Base-by-base conservation (phyloP, 2,888 invertebrate species). In the Stomorhina lunata region DNA sequence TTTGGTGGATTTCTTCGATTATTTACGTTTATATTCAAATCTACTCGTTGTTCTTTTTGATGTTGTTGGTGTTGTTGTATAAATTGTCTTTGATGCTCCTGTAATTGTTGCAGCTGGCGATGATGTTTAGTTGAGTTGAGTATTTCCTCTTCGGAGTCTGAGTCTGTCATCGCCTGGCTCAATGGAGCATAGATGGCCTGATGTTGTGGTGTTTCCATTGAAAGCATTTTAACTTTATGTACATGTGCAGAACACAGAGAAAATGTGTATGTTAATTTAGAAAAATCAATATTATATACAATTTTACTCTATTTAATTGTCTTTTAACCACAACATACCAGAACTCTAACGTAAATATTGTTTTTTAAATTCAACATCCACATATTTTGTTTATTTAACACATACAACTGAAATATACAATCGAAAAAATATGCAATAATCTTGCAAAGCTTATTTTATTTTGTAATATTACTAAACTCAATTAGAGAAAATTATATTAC, bases 151-250 rank as follows among this genome's bases (percentile, higher is more conserved):
- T 86, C 85, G 2, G 85, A 81, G 61, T 95, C 95, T 0, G 95
- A 95, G 90, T 96, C 96, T 73, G 95, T 94, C 86, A 96, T 92
- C 84, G 94, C 94, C 92, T 96, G 96, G 83, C 95, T 95, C 87
- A 96, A 90, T 75, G 95, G 96, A 86, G 95, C 93, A 90, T 96
- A 96, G 87, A 93, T 93, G 85, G 92, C 93, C 90, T 92, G 93
- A 75, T 89, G 88, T 68, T 82, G 82, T 79, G 91, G 89, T 83
- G 88, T 88, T 86, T 91, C 90, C 86, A 89, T 88, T 87, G 89
- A 89, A 81, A 90, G 90, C 91, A 91, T 91, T 88, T 87, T 90
- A 89, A 86, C 89, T 90, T 79, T 5, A 84, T 65, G 29, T n/a
- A n/a, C n/a, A n/a, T 57, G 50, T 27, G 29, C 48, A 79, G n/a